These are phyloP conservation scores for Phaethornis superciliosus DNA, from an alignment of 2,113 vertebrate species.

Conservation along the genomic window DNA sequence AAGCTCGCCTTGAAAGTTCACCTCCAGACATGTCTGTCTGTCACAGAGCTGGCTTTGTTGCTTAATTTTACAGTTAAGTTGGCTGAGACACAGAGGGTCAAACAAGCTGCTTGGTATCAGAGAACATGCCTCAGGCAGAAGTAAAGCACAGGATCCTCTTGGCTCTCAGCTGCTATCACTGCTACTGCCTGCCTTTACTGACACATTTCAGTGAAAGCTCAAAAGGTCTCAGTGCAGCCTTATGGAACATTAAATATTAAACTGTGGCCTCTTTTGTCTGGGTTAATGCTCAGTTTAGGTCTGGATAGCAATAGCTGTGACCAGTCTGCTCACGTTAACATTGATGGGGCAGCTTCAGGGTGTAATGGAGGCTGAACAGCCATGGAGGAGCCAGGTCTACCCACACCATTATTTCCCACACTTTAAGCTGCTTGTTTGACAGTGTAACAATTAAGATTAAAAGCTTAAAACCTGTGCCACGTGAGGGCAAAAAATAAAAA, in stretches of 20 bases:
- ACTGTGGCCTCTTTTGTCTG: background rate
- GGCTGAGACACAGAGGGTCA: constrained; percentile 1
- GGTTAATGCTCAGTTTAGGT: constrained; percentile 3
- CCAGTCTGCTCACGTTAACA: background rate
- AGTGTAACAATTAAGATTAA: background rate
- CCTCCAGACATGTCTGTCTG: background rate
- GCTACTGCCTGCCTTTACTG: background rate
- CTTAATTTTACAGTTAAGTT: background rate
- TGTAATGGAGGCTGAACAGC: background rate
- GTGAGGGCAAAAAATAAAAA: background rate
- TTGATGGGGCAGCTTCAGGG: background rate
- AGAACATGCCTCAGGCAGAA: constrained; percentile 33
- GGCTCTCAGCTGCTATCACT: background rate
- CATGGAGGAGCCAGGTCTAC: background rate
- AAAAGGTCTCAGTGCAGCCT: constrained; percentile 6
- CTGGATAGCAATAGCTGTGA: background rate
- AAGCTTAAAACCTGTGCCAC: background rate
- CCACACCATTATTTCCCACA: background rate
- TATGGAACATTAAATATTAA: constrained; percentile 49
- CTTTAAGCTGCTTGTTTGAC: background rate
- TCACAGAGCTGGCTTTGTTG: background rate
- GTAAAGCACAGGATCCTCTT: background rate
- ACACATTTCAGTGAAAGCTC: constrained; percentile 39
- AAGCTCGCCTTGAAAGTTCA: background rate
- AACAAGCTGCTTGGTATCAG: constrained; percentile 15